These are phyloP conservation scores for Lateolabrax maculatus DNA, from an alignment of 2,797 vertebrate species.

Conservation along the genomic window DNA sequence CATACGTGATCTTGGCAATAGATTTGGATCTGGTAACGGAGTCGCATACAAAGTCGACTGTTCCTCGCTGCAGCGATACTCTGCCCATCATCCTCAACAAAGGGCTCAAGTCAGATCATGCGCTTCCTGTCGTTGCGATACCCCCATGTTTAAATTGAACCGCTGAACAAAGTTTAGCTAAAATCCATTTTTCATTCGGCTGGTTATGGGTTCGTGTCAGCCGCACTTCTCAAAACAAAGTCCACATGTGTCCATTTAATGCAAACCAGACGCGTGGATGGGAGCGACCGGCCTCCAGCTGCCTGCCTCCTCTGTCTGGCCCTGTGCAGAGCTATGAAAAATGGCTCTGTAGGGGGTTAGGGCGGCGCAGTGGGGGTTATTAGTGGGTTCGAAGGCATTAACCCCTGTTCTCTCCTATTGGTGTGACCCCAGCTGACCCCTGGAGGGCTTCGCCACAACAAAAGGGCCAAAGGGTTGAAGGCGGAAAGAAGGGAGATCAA, in stretches of 20 bases:
- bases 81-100: slow-evolving; percentile 18
- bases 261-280: slow-evolving; percentile 68
- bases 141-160: slow-evolving; percentile 48
- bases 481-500: slow-evolving; percentile 33
- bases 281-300: slow-evolving; percentile 45
- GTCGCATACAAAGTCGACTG: neutral
- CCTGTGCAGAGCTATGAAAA: slow-evolving; percentile 50
- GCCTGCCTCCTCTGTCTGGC: slow-evolving; percentile 46
- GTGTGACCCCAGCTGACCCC: slow-evolving; percentile 62
- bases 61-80: neutral
- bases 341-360: slow-evolving; percentile 14
- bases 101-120: slow-evolving; percentile 11
- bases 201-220: slow-evolving; percentile 61
- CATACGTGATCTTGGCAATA: neutral
- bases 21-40: slow-evolving; percentile 24
- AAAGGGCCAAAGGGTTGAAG: slow-evolving; percentile 36
- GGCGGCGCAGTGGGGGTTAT: slow-evolving; percentile 20
- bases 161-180: slow-evolving; percentile 19
- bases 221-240: slow-evolving; percentile 69
- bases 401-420: slow-evolving; percentile 24
- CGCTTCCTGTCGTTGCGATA: slow-evolving; percentile 45
- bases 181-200: slow-evolving; percentile 50
- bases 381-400: slow-evolving; percentile 52
- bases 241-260: slow-evolving; percentile 77
- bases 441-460: slow-evolving; percentile 63